phyloP scores from a whole-genome alignment of 2,797 vertebrate species.

The Falco berigora region DNA sequence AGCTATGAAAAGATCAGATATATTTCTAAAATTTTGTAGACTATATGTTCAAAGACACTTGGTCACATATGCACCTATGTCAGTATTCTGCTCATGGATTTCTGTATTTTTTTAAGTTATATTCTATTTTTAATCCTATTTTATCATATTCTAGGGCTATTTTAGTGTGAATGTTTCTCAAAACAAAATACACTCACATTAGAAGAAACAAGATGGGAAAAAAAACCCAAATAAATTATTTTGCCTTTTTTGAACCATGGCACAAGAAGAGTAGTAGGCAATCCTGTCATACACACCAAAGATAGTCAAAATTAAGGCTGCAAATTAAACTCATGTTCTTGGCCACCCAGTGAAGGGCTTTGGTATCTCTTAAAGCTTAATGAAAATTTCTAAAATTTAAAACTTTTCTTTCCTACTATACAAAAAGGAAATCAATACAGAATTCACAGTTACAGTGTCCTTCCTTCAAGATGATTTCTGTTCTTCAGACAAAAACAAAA shows the following conservation, averaged over 20 bases:
- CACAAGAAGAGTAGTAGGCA: background rate
- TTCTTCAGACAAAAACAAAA: background rate
- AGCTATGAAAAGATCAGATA: background rate
- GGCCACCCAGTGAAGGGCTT: background rate
- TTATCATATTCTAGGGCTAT: background rate
- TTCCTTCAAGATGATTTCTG: background rate
- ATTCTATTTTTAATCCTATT: background rate
- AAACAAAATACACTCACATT: background rate
- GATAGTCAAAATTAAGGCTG: background rate
- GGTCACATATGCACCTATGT: background rate
- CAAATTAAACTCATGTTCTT: background rate
- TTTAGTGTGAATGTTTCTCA: background rate
- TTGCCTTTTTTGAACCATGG: background rate
- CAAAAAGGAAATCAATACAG: background rate
- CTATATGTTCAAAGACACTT: background rate
- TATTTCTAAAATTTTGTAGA: background rate
- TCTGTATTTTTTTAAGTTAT: background rate
- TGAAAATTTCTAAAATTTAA: background rate
- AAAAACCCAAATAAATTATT: accelerated
- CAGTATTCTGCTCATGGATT: background rate
- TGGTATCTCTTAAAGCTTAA: background rate
- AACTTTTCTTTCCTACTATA: accelerated
- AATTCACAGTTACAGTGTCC: background rate
- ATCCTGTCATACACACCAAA: background rate
- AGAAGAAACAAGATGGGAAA: background rate